Base-by-base conservation (phyloP, 2,888 invertebrate genomes). In the Meganola albula region DNA sequence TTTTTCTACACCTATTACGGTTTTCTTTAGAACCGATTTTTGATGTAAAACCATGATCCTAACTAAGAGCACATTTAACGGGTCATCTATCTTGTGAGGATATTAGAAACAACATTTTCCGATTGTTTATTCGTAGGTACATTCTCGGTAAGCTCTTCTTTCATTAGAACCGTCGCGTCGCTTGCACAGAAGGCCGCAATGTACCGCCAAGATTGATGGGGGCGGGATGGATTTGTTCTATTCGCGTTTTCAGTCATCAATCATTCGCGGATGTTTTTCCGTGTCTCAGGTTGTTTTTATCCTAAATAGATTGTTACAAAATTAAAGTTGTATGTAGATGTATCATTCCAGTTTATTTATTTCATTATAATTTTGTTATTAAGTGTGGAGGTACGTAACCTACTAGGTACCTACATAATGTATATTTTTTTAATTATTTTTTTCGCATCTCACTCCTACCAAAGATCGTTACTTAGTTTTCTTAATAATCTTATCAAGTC, bases 251-350 rank as follows among this genome's bases (percentile, higher is more conserved):
- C 63, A 64, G 74, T 83, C 84, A 85, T 85, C 85, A 80, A 85
- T 85, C 85, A 85, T 84, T 77, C 65, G 73, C 70, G 76, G 75
- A 83, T 84, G 84, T 84, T 84, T 84, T 84, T 83, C 79, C 82
- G 69, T 83, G 80, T 84, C 76, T 75, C 74, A 73, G 76, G 76
- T 80, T 84, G 78, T 82, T 84, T n/a, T n/a, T 79, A 78, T 76
- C 67, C 74, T 79, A 78, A 77, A 82, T 79, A 82, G 70, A 82
- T 82, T 78, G 82, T 79, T 73, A 74, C 74, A 63, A 62, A 63
- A 59, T 63, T 71, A 60, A 68, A 64, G 62, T n/a, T n/a, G n/a
- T n/a, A n/a, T n/a, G n/a, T n/a, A n/a, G n/a, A n/a, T n/a, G n/a
- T n/a, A n/a, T n/a, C n/a, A n/a, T n/a, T n/a, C n/a, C n/a, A n/a